These are phyloP conservation scores for Acrobasis suavella DNA, from an alignment of 2,888 invertebrate species.

Conservation along the genomic window DNA sequence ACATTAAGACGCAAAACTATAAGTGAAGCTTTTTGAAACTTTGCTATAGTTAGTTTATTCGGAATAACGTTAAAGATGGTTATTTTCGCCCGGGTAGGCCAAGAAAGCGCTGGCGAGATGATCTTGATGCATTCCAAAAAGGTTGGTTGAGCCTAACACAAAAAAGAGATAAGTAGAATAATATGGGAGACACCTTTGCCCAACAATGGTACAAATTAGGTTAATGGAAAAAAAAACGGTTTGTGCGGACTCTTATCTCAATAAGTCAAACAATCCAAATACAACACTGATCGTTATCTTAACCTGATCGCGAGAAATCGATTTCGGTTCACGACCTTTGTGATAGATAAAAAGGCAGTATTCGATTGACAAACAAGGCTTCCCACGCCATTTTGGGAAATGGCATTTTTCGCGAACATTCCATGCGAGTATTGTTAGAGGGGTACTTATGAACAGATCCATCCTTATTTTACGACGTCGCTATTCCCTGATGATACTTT, in stretches of 20 bases:
- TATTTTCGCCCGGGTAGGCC: too few relatives aligned
- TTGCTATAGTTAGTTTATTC: too few relatives aligned
- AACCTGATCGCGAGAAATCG: background rate
- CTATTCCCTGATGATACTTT: too few relatives aligned
- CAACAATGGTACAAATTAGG: too few relatives aligned
- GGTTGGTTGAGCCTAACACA: too few relatives aligned
- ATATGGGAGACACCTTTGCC: too few relatives aligned
- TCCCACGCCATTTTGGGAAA: conserved; percentile 6
- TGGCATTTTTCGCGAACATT: background rate
- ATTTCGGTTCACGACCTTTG: conserved; percentile 6
- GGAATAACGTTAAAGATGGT: too few relatives aligned
- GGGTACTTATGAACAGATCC: background rate
- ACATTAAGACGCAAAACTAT: background rate
- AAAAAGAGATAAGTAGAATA: too few relatives aligned
- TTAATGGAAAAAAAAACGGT: too few relatives aligned
- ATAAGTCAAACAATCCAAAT: background rate
- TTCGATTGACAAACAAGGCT: background rate
- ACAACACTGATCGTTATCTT: background rate
- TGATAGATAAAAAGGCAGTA: background rate
- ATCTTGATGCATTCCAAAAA: too few relatives aligned
- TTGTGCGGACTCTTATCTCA: background rate
- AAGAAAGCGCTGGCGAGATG: too few relatives aligned
- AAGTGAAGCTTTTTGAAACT: background rate
- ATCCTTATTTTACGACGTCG: background rate
- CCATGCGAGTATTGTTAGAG: too few relatives aligned